Percentiles rank a stretch among this genome's conserved stretches.
These are phyloP conservation scores for Dermochelys coriacea DNA, from an alignment of 2,797 vertebrate species.

Conservation along the genomic window DNA sequence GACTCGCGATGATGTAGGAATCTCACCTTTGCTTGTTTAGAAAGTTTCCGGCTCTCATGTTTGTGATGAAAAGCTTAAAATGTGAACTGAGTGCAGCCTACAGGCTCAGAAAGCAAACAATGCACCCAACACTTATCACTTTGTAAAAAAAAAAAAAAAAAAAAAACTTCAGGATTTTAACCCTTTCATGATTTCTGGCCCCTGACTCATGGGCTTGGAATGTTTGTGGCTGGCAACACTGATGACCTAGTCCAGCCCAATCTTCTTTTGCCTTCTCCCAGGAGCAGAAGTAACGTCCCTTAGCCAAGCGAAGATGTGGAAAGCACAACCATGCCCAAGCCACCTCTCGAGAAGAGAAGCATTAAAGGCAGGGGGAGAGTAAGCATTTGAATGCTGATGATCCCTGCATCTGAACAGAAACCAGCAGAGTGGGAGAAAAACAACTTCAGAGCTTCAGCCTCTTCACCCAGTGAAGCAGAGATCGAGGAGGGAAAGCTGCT, in stretches of 20 bases:
- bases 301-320: neutral
- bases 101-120: neutral
- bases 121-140: neutral
- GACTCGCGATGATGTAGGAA: neutral
- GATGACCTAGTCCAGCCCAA: neutral
- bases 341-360: conserved; percentile 19
- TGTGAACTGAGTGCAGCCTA: fast-evolving
- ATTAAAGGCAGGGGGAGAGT: conserved; percentile 9
- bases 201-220: conserved; percentile 19
- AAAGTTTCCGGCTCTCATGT: neutral
- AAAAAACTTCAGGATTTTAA: neutral
- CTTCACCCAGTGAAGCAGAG: conserved; percentile 37
- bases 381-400: conserved; percentile 18
- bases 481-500: conserved; percentile 53
- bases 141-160: neutral
- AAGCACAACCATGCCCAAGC: conserved; percentile 11
- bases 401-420: neutral
- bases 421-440: conserved; percentile 63
- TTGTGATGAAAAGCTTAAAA: neutral
- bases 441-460: conserved; percentile 47
- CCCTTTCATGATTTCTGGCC: neutral
- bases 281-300: conserved; percentile 17
- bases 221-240: neutral
- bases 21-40: neutral
- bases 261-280: conserved; percentile 22